These are phyloP conservation scores for Hippoglossus hippoglossus DNA, from an alignment of 2,797 vertebrate genomes.

Conservation along the genomic window DNA sequence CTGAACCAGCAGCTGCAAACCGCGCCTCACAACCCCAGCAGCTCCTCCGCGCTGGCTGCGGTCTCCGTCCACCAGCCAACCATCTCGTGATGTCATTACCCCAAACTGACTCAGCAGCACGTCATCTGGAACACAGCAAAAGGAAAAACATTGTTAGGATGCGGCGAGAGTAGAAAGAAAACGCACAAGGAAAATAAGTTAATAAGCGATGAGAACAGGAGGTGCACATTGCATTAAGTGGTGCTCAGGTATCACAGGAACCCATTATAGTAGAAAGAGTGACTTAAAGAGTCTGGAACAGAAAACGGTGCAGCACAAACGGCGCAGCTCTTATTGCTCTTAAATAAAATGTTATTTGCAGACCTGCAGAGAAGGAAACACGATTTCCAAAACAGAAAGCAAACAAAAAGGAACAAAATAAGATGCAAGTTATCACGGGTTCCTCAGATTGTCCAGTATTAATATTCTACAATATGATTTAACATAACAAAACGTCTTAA, in stretches of 20 bases:
- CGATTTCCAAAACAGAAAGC: neutral
- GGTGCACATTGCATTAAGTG: too few relatives aligned
- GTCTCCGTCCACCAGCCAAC: constrained; percentile 39
- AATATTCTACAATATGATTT: too few relatives aligned
- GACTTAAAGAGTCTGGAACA: constrained; percentile 13
- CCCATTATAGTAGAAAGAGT: neutral
- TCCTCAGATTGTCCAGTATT: too few relatives aligned
- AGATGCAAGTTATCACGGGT: too few relatives aligned
- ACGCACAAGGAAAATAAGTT: too few relatives aligned
- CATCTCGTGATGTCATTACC: constrained; percentile 62
- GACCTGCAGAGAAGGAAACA: constrained; percentile 1
- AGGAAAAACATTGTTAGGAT: constrained; percentile 41
- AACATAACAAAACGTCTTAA: too few relatives aligned
- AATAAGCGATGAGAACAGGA: neutral
- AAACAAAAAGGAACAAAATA: too few relatives aligned
- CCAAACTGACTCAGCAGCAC: constrained; percentile 54
- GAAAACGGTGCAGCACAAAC: neutral
- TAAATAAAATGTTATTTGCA: constrained; percentile 21
- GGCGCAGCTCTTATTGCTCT: constrained; percentile 13
- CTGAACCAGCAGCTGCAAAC: constrained; percentile 46
- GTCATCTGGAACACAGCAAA: constrained; percentile 46
- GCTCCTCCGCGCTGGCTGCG: constrained; percentile 49
- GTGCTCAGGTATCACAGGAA: neutral
- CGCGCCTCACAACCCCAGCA: constrained; percentile 27
- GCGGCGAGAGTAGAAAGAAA: neutral